phyloP scores from a whole-genome alignment of 1,140 invertebrate species.

The Oryctes rhinoceros region DNA sequence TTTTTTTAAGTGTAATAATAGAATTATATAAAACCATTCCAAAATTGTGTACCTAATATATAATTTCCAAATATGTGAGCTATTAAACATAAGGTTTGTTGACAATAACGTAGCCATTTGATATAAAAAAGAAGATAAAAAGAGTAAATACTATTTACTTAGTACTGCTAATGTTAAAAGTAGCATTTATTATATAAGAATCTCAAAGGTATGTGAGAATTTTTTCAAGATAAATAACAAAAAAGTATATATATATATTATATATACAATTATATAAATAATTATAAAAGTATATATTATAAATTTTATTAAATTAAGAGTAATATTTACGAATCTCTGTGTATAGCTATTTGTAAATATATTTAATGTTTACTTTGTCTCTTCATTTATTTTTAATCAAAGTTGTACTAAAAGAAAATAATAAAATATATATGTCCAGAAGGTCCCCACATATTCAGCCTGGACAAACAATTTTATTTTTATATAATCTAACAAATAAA shows the following conservation, averaged over 20 bases:
- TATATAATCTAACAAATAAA: too few species aligned
- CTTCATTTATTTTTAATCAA: conserved; percentile 33
- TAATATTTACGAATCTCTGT: conserved; percentile 44
- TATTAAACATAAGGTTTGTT: conserved; percentile 58
- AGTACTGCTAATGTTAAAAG: conserved; percentile 59
- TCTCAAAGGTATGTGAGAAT: conserved; percentile 56
- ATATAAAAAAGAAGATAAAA: conserved; percentile 53
- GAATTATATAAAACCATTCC: conserved; percentile 54
- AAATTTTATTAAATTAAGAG: conserved; percentile 43
- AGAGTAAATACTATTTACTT: conserved; percentile 51
- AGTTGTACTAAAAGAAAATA: conserved; percentile 35
- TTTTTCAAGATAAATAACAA: conserved; percentile 52
- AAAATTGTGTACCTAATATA: conserved; percentile 60
- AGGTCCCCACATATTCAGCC: conserved; percentile 6
- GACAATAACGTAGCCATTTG: conserved; percentile 62
- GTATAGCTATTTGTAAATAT: conserved; percentile 46
- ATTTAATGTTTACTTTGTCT: conserved; percentile 44
- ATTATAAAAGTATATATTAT: conserved; percentile 43
- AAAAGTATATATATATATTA: conserved; percentile 53
- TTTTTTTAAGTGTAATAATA: conserved; percentile 27
- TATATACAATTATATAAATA: conserved; percentile 42
- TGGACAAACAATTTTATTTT: conserved; percentile 39
- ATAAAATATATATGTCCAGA: conserved; percentile 30
- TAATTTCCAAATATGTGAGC: conserved; percentile 58
- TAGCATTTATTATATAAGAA: conserved; percentile 60